Conservation (phyloP, 2,113 vertebrate species). For the Hylia prasina region DNA sequence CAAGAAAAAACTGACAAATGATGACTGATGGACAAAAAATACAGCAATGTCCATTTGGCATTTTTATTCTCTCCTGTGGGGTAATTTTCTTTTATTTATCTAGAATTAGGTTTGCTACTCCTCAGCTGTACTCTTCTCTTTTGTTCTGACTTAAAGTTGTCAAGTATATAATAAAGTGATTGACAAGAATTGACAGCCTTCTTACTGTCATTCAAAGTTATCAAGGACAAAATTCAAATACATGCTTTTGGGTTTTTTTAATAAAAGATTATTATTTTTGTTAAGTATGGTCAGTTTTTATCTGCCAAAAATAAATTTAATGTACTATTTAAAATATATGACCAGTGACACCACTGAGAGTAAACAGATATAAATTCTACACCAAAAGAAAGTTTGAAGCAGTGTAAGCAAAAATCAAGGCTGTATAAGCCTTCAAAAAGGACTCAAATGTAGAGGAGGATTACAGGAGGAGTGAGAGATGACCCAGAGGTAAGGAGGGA, state of each 20-base stretch:
- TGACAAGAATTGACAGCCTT: constrained; percentile 57
- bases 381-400: not conserved
- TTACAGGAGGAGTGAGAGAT: not conserved
- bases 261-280: not conserved
- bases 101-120: constrained; percentile 54
- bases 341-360: not conserved
- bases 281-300: not conserved
- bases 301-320: not conserved
- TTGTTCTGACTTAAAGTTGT: constrained; percentile 41
- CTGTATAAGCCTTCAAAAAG: not conserved
- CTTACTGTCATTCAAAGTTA: constrained; percentile 51
- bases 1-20: constrained; percentile 53
- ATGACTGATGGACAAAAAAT: constrained; percentile 56
- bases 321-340: not conserved
- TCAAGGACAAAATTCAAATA: constrained; percentile 18
- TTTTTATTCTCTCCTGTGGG: constrained; percentile 44
- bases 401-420: not conserved
- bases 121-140: constrained; percentile 9
- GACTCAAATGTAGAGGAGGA: not conserved
- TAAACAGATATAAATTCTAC: not conserved
- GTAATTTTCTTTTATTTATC: constrained; percentile 68
- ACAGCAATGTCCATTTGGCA: not conserved
- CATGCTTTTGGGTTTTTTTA: not conserved
- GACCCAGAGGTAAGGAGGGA: not conserved
- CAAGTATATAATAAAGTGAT: constrained; percentile 42